A percentile compares a stretch with the other conserved stretches of the same genome.
These are phyloP conservation scores for Delia radicum DNA, from an alignment of 1,140 invertebrate species.

Conservation along the genomic window DNA sequence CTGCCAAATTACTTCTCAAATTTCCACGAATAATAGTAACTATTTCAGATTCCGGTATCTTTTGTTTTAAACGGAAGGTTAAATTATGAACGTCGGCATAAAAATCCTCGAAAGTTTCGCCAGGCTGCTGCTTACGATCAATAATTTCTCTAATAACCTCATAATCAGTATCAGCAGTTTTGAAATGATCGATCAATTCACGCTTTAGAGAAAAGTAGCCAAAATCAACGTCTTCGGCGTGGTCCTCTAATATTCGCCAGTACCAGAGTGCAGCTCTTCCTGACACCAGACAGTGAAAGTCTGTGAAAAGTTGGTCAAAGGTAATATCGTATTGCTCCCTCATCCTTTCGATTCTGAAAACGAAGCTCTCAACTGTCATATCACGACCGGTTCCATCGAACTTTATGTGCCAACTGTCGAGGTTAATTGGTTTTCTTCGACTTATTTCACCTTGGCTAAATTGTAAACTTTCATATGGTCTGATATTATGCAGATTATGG, in stretches of 20 bases:
- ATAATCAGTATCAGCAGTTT: not conserved
- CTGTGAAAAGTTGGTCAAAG: not conserved
- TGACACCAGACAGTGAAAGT: not conserved
- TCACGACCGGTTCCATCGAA: not conserved
- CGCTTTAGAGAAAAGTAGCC: not conserved
- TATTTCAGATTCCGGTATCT: not conserved
- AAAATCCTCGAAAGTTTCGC: not conserved
- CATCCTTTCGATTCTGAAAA: not conserved
- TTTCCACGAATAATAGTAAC: not conserved
- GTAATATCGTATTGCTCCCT: not conserved
- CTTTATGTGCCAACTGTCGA: conserved; percentile 1
- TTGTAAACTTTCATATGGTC: not conserved
- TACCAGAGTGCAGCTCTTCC: not conserved
- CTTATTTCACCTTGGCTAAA: not conserved
- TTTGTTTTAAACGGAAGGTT: not conserved
- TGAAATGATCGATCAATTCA: not conserved
- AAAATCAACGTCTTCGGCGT: not conserved
- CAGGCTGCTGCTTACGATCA: not conserved
- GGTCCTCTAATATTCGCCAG: not conserved
- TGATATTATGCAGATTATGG: too few relatives aligned
- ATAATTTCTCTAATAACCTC: not conserved
- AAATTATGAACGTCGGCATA: conserved; percentile 1
- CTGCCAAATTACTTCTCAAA: not conserved
- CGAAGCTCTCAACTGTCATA: not conserved
- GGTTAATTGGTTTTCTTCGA: not conserved